Conservation (phyloP, 2,113 vertebrate species). For the Notechis scutatus region DNA sequence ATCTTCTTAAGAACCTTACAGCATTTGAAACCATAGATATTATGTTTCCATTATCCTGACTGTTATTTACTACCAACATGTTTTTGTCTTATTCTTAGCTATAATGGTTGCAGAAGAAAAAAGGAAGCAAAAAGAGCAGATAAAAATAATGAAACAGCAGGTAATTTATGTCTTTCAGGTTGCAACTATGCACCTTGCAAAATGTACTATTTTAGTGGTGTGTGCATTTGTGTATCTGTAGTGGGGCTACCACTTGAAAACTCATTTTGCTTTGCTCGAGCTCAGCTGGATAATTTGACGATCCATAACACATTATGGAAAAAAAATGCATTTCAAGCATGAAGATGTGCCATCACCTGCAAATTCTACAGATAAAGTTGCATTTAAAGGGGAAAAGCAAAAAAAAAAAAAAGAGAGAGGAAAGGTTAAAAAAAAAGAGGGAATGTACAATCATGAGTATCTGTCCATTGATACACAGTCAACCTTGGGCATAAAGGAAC, state of each 20-base stretch:
- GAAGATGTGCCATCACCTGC: not conserved
- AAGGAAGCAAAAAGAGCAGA: conserved; percentile 90
- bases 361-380: not conserved
- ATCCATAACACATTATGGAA: not conserved
- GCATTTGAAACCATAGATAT: conserved; percentile 1
- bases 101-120: conserved; percentile 93
- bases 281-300: not conserved
- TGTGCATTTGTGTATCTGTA: not conserved
- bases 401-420: not conserved
- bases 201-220: not conserved
- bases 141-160: conserved; percentile 96
- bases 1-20: conserved; percentile 6
- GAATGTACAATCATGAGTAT: not conserved
- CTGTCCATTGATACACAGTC: not conserved
- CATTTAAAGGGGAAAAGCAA: not conserved
- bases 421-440: not conserved
- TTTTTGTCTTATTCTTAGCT: conserved; percentile 71
- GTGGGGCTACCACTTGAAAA: not conserved
- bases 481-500: not conserved
- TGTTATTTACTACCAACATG: conserved; percentile 29
- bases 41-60: conserved; percentile 6
- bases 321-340: not conserved
- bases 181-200: not conserved
- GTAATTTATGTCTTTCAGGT: conserved; percentile 63
- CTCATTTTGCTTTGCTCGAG: not conserved